A percentile compares a stretch with the other conserved stretches of the same genome.
Evolutionary conservation across 2,797 vertebrate species (phyloP).

Genomic region (Lepilemur septentrionalis): DNA sequence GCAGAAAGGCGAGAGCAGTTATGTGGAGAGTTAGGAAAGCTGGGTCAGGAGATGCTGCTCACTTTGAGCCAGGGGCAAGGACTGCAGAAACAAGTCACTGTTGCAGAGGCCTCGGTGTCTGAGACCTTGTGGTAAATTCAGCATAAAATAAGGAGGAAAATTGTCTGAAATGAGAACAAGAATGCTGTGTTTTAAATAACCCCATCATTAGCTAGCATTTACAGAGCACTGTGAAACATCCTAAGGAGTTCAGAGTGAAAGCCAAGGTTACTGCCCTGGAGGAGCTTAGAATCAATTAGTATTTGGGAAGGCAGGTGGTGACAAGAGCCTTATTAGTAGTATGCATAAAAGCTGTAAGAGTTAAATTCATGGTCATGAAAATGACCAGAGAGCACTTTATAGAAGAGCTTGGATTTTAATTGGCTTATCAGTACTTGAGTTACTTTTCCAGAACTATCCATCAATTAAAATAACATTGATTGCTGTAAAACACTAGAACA

Average conservation of each 20-base stretch:
- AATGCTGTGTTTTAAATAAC: background rate
- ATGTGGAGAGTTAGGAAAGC: background rate
- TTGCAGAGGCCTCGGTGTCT: background rate
- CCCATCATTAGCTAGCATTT: background rate
- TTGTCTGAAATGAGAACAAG: background rate
- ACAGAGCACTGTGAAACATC: background rate
- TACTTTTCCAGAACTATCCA: slow-evolving; percentile 14
- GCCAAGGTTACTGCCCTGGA: background rate
- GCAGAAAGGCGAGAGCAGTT: background rate
- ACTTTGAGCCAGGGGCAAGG: background rate
- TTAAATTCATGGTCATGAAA: background rate
- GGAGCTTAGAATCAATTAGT: background rate
- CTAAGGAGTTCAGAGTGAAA: background rate
- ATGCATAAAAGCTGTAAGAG: background rate
- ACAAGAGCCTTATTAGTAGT: background rate
- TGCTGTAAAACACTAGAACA: background rate
- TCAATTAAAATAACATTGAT: background rate
- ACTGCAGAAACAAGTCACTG: background rate
- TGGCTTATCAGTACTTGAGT: background rate
- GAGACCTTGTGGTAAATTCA: background rate
- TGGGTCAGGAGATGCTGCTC: background rate
- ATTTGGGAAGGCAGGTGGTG: background rate
- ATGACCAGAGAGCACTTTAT: background rate
- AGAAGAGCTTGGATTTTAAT: background rate
- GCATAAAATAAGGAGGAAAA: background rate